Evolutionary conservation across 2,113 vertebrate species (phyloP).

Genomic region (Callorhinus ursinus): DNA sequence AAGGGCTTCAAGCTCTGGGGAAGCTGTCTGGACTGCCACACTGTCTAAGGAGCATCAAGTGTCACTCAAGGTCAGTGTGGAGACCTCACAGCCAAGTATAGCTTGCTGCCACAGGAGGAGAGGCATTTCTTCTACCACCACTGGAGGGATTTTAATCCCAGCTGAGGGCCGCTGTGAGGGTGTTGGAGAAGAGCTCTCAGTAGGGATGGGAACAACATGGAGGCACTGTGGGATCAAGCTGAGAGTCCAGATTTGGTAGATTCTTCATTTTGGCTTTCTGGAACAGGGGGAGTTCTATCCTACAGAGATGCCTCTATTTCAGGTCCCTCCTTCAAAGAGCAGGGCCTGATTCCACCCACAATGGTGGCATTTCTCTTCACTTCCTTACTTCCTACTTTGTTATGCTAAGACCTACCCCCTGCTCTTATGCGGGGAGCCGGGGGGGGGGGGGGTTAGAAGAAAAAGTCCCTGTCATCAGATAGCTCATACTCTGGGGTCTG

Average conservation of each 20-base stretch:
- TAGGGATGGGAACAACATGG: not conserved
- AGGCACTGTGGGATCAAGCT: not conserved
- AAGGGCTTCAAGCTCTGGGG: not conserved
- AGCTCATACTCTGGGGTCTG: not conserved
- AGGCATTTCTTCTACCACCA: not conserved
- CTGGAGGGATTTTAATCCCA: rapidly evolving
- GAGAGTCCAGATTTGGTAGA: not conserved
- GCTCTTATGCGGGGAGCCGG: not conserved
- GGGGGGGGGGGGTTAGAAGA: not conserved
- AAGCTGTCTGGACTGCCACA: not conserved
- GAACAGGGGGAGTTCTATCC: not conserved
- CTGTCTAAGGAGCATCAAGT: not conserved
- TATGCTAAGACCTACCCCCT: not conserved
- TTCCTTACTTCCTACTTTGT: not conserved
- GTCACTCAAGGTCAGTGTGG: not conserved
- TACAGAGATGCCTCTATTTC: not conserved
- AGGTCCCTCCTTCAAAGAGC: not conserved
- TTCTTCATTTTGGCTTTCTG: not conserved
- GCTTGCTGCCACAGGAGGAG: not conserved
- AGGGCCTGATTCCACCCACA: not conserved
- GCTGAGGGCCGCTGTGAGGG: not conserved
- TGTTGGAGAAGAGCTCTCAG: not conserved
- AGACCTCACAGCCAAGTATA: not conserved
- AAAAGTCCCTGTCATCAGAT: not conserved
- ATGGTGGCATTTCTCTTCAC: not conserved